Conservation (phyloP, 2,797 vertebrate genomes). For the Philypnodon macrostomus region DNA sequence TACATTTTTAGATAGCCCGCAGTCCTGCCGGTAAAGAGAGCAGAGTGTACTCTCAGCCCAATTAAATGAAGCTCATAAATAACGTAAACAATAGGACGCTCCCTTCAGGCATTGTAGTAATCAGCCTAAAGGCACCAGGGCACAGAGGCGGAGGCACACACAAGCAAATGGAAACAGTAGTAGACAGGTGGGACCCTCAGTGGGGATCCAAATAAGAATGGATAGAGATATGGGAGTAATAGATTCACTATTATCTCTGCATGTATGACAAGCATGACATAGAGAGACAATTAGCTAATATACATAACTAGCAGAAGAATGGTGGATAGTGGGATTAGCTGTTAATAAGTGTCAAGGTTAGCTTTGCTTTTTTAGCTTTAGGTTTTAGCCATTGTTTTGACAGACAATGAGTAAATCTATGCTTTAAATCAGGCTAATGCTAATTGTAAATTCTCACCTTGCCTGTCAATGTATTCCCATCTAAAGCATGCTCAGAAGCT, state of each 20-base stretch:
- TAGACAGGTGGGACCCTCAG: slow-evolving; percentile 12
- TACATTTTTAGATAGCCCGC: slow-evolving; percentile 25
- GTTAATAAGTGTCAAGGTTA: no score
- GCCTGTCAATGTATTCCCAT: no score
- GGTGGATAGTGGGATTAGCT: background rate
- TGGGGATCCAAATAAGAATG: background rate
- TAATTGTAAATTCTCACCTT: no score
- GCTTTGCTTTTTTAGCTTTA: no score
- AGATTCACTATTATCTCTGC: slow-evolving; percentile 1
- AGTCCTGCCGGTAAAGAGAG: slow-evolving; percentile 30
- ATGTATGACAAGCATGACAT: background rate
- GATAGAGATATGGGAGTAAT: slow-evolving; percentile 6
- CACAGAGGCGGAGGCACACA: slow-evolving; percentile 24
- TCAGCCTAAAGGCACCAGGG: slow-evolving; percentile 51
- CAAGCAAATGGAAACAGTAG: slow-evolving; percentile 13
- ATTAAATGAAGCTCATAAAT: slow-evolving; percentile 73
- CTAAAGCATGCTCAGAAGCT: no score
- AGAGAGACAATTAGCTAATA: background rate
- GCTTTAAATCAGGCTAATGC: no score
- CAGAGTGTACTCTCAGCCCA: slow-evolving; percentile 50
- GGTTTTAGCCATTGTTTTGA: no score
- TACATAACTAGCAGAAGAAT: background rate
- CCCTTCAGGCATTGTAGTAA: slow-evolving; percentile 58
- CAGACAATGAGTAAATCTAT: no score
- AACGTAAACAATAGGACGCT: slow-evolving; percentile 61